A percentile compares a stretch with the other conserved stretches of the same genome.
Evolutionary conservation across 2,797 vertebrate genomes (phyloP).

Genomic region (Strix occidentalis): DNA sequence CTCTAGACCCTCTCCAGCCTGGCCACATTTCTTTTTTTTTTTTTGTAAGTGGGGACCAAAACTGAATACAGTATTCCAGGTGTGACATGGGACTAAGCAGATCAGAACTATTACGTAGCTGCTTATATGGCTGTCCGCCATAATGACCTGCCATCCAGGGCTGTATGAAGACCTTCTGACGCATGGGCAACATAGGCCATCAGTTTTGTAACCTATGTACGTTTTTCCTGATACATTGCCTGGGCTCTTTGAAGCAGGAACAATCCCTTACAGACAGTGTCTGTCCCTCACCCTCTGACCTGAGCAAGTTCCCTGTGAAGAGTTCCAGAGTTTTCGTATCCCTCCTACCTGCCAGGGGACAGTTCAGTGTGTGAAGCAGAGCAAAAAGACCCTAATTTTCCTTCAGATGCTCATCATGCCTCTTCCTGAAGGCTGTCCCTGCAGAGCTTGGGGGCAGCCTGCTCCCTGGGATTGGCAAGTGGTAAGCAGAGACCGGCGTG

Average conservation of each 20-base stretch:
- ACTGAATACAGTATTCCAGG: too few relatives aligned
- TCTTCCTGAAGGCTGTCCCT: not conserved
- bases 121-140: not conserved
- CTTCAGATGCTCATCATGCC: not conserved
- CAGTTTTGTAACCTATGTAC: not conserved
- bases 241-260: not conserved
- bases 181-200: accelerated
- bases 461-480: not conserved
- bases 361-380: not conserved
- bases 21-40: too few relatives aligned
- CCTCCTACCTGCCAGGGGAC: not conserved
- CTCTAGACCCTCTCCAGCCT: too few relatives aligned
- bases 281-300: not conserved
- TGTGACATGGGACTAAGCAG: not conserved
- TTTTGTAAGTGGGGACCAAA: too few relatives aligned
- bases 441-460: not conserved
- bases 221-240: not conserved
- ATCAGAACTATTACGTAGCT: not conserved
- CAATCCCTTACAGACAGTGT: not conserved
- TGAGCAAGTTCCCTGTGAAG: not conserved
- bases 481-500: not conserved
- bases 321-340: not conserved
- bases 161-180: not conserved
- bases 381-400: not conserved
- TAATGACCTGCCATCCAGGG: not conserved